Evolutionary conservation across 2,888 invertebrate species (phyloP), one percentile per base, ranked within the genome.

Genomic region (Tinea semifulvella): DNA sequence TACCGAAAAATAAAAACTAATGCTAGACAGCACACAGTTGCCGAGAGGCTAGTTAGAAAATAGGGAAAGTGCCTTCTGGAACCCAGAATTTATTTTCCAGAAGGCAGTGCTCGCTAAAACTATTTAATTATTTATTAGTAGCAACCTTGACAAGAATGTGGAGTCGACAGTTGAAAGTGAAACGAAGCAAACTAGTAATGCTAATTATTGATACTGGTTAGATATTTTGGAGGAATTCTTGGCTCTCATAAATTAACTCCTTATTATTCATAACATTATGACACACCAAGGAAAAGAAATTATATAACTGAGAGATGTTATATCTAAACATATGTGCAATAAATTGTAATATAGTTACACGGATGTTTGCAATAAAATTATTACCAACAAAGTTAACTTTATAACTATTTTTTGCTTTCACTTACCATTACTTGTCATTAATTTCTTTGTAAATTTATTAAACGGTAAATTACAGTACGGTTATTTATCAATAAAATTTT

Each of bases 121-220:
- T n/a, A n/a, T n/a, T n/a, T n/a, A n/a, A n/a, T n/a, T n/a, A n/a
- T n/a, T 31, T 31, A 4, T 14, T 31, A 7, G 2, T 31, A 36
- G 18, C 22, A 40, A 40, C 40, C 40, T 40, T 40, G 40, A 40
- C 11, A 40, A 40, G 40, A 40, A 40, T 40, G 40, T 22, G 4
- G 40, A 11, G 11, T 2, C 7, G 16, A 31, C 31, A 22, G 20
- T 22, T 3, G 22, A 40, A 40, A 40, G 40, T 40, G 40, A 40
- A 40, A 40, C 5, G 22, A 22, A 10, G 4, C 7, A 31, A 40
- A 40, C 40, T 40, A 40, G 40, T n/a, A 40, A 40, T 40, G 22
- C 13, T 22, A 40, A 40, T 40, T 40, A 7, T 22, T 17, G n/a
- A 3, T 36, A 18, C 16, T 14, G 10, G 18, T 18, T 36, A 36